Evolutionary conservation across 2,888 invertebrate species (phyloP), one percentile per base, ranked within the genome.

Genomic region (Tenthredo distinguenda): DNA sequence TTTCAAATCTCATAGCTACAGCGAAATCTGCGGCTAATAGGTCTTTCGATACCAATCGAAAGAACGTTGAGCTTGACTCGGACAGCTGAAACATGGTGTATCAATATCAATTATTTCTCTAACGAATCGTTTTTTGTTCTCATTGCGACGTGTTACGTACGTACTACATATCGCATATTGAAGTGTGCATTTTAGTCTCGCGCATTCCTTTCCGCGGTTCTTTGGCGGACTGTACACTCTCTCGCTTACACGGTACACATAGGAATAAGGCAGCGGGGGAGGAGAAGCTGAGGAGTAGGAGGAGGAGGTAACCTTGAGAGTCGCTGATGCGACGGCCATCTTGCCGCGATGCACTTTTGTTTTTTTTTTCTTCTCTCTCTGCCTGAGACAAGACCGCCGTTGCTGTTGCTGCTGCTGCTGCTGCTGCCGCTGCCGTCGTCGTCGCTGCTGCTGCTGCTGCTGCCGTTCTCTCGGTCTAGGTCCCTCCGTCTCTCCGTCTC

Each of bases 341-440:
- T 93, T 92, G 92, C 86, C 82, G 58, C 91, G 91, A 92, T 92
- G 92, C 92, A 92, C 91, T 93, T 92, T 92, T 92, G 88, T 91
- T 91, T 40, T 81, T 62, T 81, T 37, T 47, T 47, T 76, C 26
- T 74, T 58, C 34, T 58, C 55, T 55, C 79, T 86, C 86, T 21
- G 26, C 31, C 26, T 55, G 77, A 77, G 77, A 77, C 77, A 77
- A 55, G 77, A 77, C 77, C 76, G n/a, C 31, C 77, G 31, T 34
- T 26, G 81, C 37, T 34, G 58, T 21, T 34, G 21, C 37, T 47
- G 37, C 21, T 40, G 37, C n/a, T 72, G 37, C 72, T 72, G 37
- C 71, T 34, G 34, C 26, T 26, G 55, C 34, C 6, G 55, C 34
- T 10, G 55, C 50, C 34, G 26, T 7, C 55, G 26, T 5, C 62